Base-by-base conservation (phyloP, 2,797 vertebrate genomes). In the Lerista edwardsae region DNA sequence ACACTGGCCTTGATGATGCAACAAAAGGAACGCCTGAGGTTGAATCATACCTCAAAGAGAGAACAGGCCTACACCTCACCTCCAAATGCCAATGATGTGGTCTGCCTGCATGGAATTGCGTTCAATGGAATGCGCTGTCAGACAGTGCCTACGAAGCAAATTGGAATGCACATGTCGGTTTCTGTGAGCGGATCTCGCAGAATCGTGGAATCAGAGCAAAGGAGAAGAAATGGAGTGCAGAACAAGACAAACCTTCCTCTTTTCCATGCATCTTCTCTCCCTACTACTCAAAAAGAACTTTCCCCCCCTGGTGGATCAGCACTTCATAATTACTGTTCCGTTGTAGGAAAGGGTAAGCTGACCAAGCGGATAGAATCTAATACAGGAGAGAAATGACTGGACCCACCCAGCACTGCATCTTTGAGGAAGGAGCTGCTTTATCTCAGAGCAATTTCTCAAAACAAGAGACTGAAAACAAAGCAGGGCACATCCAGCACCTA, bases 381-480 rank as follows among this genome's bases (percentile, higher is more conserved):
- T 88, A 79, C 84, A 87, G 87, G 67, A 90, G 80, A 92, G 82
- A 91, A 90, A 84, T 86, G 88, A 89, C 88, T 85, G 73, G 84
- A 31, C 83, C 71, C 71, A 86, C 85, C 69, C 44, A 75, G 80
- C 12, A 27, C 10, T n/a, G 19, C 11, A 44, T n/a, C 25, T 47
- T 76, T n/a, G 29, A 41, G 27, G 75, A 85, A 88, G 80, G 84
- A 75, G 62, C n/a, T 44, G 39, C 39, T 85, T 91, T 90, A 77
- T 87, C 78, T 90, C 87, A 88, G 91, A 93, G 79, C 68, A 85
- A 73, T 91, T 93, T 93, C 62, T 81, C 82, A 88, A 89, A 76
- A 84, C 89, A 90, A 91, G 84, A 92, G 87, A 79, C 87, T 76
- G 83, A 93, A 88, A 92, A 61, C 79, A 90, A 91, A 91, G 87